Percentiles rank a stretch among this genome's conserved stretches.
Conservation (phyloP, 2,797 vertebrate species). For the Acanthiza pusilla region DNA sequence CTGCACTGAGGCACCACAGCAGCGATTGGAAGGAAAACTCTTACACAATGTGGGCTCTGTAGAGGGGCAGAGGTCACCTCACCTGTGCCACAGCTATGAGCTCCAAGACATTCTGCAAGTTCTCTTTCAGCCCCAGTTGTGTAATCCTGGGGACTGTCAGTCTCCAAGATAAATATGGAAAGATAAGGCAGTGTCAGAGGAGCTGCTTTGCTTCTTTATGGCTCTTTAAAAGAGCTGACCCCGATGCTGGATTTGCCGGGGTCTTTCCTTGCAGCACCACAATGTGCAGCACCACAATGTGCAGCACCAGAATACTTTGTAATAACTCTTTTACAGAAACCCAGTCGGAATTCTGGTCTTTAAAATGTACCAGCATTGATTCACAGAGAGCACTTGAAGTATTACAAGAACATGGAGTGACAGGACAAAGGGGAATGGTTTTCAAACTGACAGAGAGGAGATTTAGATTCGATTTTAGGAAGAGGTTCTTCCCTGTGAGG, state of each 20-base stretch:
- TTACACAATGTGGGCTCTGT: neutral
- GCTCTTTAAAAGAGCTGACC: neutral
- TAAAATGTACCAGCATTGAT: neutral
- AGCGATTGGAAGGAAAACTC: neutral
- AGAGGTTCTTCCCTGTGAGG: neutral
- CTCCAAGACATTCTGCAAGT: neutral
- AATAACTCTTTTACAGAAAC: rapidly evolving
- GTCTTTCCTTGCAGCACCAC: neutral
- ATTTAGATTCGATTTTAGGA: neutral
- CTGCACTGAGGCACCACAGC: neutral
- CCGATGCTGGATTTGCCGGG: neutral
- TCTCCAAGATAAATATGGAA: neutral
- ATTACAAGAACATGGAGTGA: neutral
- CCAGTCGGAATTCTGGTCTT: neutral
- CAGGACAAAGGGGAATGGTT: neutral
- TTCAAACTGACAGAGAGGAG: neutral
- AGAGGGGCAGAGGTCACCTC: constrained; percentile 15
- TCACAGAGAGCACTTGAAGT: neutral
- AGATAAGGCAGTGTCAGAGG: constrained; percentile 41
- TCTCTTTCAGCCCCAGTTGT: neutral
- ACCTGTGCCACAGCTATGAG: neutral
- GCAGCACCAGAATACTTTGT: neutral
- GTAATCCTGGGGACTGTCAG: neutral
- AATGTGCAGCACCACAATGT: rapidly evolving
- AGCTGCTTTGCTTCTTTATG: neutral